Base-by-base conservation (phyloP, 2,888 invertebrate species). In the Rhingia rostrata region DNA sequence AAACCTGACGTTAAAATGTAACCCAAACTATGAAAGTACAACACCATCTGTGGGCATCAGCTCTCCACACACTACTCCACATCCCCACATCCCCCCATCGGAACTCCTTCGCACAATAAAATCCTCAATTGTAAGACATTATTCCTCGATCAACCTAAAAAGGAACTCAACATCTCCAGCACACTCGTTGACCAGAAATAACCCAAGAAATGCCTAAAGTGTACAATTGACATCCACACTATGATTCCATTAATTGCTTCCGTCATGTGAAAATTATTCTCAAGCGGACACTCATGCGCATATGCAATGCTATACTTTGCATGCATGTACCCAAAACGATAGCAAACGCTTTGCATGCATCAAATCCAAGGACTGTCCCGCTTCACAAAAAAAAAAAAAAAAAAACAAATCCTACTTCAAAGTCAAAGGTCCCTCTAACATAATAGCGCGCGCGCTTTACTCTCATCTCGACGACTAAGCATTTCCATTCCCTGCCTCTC, bases 211-310 rank as follows among this genome's bases (percentile, higher is more conserved):
- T 14, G 74, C 61, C 69, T 14, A 9, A 58, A 70, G 74, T 80
- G 70, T 66, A 39, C 84, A 84, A 66, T 80, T 80, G 69, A 75
- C 80, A 80, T 75, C 69, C 74, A 75, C 69, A 66, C 79, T 80
- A 74, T 53, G 69, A 61, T 63, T 54, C 43, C 41, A 49, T 80
- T 75, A 84, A 84, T 84, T 84, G 80, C 80, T 84, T 84, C 84
- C 84, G 80, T 80, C 84, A 84, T 80, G 39, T 75, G 63, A 39
- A 84, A 84, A 79, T 79, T 58, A 75, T 74, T 84, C 75, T 69
- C 67, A 22, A 79, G 60, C 56, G 35, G 63, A 53, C 33, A 66
- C 35, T 41, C 74, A 66, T 39, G 14, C 0, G 1, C 51, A 53
- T 49, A 72, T 49, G 12, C 32, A 12, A 45, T 45, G 49, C 49